Percentiles rank a stretch among this genome's conserved stretches.
These are phyloP conservation scores for Helleia helle DNA, from an alignment of 2,888 invertebrate genomes.

Conservation along the genomic window DNA sequence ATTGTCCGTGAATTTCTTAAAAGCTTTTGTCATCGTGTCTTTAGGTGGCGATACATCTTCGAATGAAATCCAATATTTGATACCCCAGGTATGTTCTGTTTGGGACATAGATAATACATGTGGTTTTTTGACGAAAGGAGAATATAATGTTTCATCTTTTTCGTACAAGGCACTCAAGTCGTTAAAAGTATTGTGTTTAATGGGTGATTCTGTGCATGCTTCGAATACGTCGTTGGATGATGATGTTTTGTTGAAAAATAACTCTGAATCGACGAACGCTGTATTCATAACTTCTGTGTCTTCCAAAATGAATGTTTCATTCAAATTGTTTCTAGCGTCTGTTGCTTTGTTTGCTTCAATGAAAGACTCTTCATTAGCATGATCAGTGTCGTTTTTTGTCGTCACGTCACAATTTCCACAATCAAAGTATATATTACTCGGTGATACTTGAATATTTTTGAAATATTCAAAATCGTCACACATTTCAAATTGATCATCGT, in stretches of 20 bases:
- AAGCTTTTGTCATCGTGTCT: slow-evolving; percentile 15
- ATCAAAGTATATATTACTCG: not conserved
- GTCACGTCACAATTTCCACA: not conserved
- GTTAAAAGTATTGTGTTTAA: slow-evolving; percentile 22
- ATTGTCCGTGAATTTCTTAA: slow-evolving; percentile 30
- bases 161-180: slow-evolving; percentile 36
- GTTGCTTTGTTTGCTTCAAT: slow-evolving; percentile 17
- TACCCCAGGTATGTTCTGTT: slow-evolving; percentile 47
- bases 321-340: slow-evolving; percentile 15
- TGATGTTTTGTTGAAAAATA: slow-evolving; percentile 30
- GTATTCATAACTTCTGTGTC: slow-evolving; percentile 40
- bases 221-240: slow-evolving; percentile 40
- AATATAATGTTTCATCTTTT: slow-evolving; percentile 37
- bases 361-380: slow-evolving; percentile 16
- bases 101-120: slow-evolving; percentile 57
- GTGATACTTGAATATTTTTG: not conserved
- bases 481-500: slow-evolving; percentile 6
- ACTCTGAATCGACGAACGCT: slow-evolving; percentile 39
- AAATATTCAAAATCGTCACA: slow-evolving; percentile 10
- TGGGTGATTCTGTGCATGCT: slow-evolving; percentile 42
- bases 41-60: slow-evolving; percentile 36
- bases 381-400: slow-evolving; percentile 10
- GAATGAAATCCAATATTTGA: slow-evolving; percentile 64
- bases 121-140: slow-evolving; percentile 45
- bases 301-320: slow-evolving; percentile 31